These are phyloP conservation scores for Helicoverpa zea DNA, from an alignment of 1,140 invertebrate species.

Conservation along the genomic window DNA sequence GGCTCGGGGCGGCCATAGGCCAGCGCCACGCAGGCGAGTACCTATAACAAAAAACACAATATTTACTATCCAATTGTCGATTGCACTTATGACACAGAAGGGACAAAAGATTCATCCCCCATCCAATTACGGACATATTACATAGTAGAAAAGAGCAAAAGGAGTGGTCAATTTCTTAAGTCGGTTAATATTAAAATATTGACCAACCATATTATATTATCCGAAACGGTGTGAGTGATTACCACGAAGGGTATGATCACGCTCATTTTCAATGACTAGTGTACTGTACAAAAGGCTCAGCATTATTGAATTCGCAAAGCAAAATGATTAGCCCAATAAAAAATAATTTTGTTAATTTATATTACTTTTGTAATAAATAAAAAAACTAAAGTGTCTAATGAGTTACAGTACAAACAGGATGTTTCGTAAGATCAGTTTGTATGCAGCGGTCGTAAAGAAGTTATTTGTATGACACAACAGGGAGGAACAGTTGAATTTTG, in stretches of 20 bases:
- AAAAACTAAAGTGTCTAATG: conserved; percentile 48
- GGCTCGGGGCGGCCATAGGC: conserved; percentile 82
- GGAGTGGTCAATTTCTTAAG: neutral
- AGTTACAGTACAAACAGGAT: conserved; percentile 48
- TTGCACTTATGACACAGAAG: no score
- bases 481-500: conserved; percentile 59
- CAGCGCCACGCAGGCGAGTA: conserved; percentile 82
- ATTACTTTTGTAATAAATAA: conserved; percentile 51
- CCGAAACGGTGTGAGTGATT: conserved; percentile 13
- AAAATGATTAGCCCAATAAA: conserved; percentile 22
- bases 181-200: conserved; percentile 25
- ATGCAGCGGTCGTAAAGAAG: conserved; percentile 56
- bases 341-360: conserved; percentile 36
- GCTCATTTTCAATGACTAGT: neutral
- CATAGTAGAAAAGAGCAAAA: neutral
- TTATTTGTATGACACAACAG: conserved; percentile 62
- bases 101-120: no score
- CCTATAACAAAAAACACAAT: conserved; percentile 68
- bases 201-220: conserved; percentile 29
- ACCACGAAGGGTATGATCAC: neutral
- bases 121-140: no score
- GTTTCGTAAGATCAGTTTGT: conserved; percentile 61
- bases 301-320: conserved; percentile 56
- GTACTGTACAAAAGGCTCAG: conserved; percentile 8
- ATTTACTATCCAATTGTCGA: neutral